A percentile compares a stretch with the other conserved stretches of the same genome.
Evolutionary conservation across 1,140 invertebrate genomes (phyloP).

Genomic region (Drosophila watanabei): DNA sequence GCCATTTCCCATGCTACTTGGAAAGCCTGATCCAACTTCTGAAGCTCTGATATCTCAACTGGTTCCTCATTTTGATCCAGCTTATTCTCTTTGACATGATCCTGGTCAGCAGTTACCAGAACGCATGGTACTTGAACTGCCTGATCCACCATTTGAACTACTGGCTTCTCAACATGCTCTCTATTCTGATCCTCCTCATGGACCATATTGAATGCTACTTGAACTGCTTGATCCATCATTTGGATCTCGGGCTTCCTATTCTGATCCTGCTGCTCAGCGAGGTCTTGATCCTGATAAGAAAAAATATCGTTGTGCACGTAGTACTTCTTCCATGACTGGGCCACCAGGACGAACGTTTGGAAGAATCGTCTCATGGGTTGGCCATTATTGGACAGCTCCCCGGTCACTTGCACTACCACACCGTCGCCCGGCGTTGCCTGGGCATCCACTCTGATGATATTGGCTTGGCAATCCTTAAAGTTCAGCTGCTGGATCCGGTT

Average conservation of each 20-base stretch:
- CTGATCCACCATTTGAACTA: not conserved
- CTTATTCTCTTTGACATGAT: not conserved
- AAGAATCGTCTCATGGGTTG: constrained; percentile 99
- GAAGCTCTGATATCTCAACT: not conserved
- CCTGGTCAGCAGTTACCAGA: not conserved
- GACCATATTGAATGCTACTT: not conserved
- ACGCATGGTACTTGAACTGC: not conserved
- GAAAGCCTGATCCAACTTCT: not conserved
- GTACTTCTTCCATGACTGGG: constrained; percentile 97
- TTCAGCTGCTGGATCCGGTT: constrained; percentile 97
- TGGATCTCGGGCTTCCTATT: not conserved
- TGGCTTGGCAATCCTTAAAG: constrained; percentile 98
- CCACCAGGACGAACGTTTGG: constrained; percentile 98
- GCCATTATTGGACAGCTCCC: constrained; percentile 97
- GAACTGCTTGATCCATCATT: not conserved
- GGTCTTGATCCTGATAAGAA: not conserved
- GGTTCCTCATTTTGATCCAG: not conserved
- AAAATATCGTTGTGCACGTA: constrained; percentile 99
- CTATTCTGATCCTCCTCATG: constrained; percentile 86
- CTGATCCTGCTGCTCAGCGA: constrained; percentile 66
- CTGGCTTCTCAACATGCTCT: not conserved
- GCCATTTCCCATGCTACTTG: not conserved
- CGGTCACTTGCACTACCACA: constrained; percentile 98
- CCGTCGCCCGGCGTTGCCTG: constrained; percentile 96
- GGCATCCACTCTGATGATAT: constrained; percentile 96